A percentile compares a stretch with the other conserved stretches of the same genome.
These are phyloP conservation scores for Zaprionus ornatus DNA, from an alignment of 1,140 invertebrate genomes.

Conservation along the genomic window DNA sequence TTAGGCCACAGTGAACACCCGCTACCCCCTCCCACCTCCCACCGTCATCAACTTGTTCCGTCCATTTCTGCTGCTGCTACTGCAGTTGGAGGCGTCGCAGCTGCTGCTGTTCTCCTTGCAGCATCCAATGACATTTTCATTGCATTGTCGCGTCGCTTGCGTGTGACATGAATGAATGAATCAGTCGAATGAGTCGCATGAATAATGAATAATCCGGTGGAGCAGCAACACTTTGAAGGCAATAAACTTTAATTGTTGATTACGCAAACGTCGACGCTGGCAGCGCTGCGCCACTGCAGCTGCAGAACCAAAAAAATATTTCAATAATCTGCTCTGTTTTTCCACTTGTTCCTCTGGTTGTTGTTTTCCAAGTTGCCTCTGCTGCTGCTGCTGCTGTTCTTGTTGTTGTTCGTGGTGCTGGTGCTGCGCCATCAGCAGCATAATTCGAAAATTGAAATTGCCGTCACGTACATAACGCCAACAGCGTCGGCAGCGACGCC, in stretches of 20 bases:
- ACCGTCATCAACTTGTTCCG: slow-evolving; percentile 17
- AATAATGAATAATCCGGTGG: slow-evolving; percentile 16
- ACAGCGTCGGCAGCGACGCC: slow-evolving; percentile 46
- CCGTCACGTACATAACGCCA: slow-evolving; percentile 66
- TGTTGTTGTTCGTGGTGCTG: background rate
- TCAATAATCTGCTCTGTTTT: slow-evolving; percentile 52
- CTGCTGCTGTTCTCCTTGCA: slow-evolving; percentile 11
- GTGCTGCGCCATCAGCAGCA: slow-evolving; percentile 15
- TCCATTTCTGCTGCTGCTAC: slow-evolving; percentile 18
- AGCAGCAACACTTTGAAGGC: slow-evolving; percentile 52
- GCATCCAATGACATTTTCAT: slow-evolving; percentile 20
- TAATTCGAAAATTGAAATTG: slow-evolving; percentile 77
- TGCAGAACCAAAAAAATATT: slow-evolving; percentile 52
- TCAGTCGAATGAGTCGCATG: slow-evolving; percentile 11
- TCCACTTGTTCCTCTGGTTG: slow-evolving; percentile 3
- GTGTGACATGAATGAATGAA: slow-evolving; percentile 29
- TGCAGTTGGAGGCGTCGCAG: background rate
- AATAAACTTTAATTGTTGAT: slow-evolving; percentile 78
- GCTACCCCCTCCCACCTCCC: background rate
- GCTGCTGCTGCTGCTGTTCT: slow-evolving; percentile 1
- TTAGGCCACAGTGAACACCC: slow-evolving; percentile 45
- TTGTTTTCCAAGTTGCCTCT: background rate
- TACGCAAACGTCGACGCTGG: slow-evolving; percentile 36
- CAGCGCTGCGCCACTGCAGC: slow-evolving; percentile 10
- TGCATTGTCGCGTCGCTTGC: slow-evolving; percentile 5